Evolutionary conservation across 1,140 invertebrate genomes (phyloP).

Genomic region (Monomorium pharaonis): DNA sequence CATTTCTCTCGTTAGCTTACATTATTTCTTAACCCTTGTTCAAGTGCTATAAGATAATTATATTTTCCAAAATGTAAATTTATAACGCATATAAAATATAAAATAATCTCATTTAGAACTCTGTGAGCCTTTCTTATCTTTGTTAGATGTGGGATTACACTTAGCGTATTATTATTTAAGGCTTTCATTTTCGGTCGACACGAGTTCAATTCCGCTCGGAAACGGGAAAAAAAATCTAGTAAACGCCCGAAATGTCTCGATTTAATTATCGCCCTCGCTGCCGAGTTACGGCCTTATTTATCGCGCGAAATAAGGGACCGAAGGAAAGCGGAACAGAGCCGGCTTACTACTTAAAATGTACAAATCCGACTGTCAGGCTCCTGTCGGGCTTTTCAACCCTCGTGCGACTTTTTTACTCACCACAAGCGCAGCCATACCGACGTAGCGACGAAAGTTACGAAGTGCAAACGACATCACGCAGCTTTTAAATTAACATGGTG

Average conservation of each 20-base stretch:
- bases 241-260: conserved; percentile 62
- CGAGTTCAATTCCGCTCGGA: conserved; percentile 29
- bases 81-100: not conserved
- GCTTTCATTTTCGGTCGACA: not conserved
- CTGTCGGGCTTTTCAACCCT: conserved; percentile 71
- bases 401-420: conserved; percentile 62
- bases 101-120: not conserved
- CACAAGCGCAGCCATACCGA: conserved; percentile 64
- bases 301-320: conserved; percentile 68
- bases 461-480: conserved; percentile 76
- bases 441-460: conserved; percentile 64
- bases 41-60: not conserved
- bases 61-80: not conserved
- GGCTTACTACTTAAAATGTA: conserved; percentile 73
- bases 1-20: not conserved
- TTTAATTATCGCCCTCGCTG: conserved; percentile 71
- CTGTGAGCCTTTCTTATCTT: not conserved
- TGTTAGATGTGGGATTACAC: not conserved
- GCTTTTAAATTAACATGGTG: conserved; percentile 64
- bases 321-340: conserved; percentile 62
- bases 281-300: conserved; percentile 71
- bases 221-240: conserved; percentile 6
- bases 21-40: not conserved
- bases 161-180: not conserved
- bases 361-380: conserved; percentile 77